Conservation (phyloP, 2,113 vertebrate genomes). For the Vidua chalybeata region DNA sequence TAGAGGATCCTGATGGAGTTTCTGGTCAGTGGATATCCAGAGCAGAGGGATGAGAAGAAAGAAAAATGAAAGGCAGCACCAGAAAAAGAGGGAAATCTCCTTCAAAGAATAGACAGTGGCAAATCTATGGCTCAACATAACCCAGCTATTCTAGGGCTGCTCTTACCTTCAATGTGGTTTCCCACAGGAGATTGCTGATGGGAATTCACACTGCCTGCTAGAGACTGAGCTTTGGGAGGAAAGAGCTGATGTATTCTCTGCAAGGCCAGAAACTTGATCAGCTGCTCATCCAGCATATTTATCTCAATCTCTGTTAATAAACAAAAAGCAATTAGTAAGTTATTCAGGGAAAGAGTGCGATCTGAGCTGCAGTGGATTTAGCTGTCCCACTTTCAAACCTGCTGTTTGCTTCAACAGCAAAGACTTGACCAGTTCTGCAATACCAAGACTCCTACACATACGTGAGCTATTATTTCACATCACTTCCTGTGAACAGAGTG, state of each 20-base stretch:
- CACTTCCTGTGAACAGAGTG: neutral
- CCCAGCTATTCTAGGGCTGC: neutral
- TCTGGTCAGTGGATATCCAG: neutral
- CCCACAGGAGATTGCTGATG: slow-evolving; percentile 71
- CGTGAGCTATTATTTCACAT: neutral
- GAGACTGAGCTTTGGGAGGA: slow-evolving; percentile 81
- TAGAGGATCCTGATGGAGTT: neutral
- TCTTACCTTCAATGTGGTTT: slow-evolving; percentile 79
- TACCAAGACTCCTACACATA: neutral
- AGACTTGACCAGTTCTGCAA: neutral
- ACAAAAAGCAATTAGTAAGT: slow-evolving; percentile 62
- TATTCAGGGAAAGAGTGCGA: neutral
- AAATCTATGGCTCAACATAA: neutral
- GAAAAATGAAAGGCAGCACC: neutral
- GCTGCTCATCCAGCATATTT: slow-evolving; percentile 89
- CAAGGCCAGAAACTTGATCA: slow-evolving; percentile 93
- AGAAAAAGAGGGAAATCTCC: neutral
- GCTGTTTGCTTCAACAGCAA: neutral
- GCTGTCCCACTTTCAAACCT: neutral
- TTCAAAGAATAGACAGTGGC: neutral
- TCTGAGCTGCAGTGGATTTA: neutral
- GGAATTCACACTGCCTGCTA: slow-evolving; percentile 68
- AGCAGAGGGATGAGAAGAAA: neutral
- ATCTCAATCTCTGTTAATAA: slow-evolving; percentile 87
- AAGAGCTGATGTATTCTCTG: slow-evolving; percentile 97